Percentiles rank a stretch among this genome's conserved stretches.
These are phyloP conservation scores for Cichladusa arquata DNA, from an alignment of 2,113 vertebrate species.

Conservation along the genomic window DNA sequence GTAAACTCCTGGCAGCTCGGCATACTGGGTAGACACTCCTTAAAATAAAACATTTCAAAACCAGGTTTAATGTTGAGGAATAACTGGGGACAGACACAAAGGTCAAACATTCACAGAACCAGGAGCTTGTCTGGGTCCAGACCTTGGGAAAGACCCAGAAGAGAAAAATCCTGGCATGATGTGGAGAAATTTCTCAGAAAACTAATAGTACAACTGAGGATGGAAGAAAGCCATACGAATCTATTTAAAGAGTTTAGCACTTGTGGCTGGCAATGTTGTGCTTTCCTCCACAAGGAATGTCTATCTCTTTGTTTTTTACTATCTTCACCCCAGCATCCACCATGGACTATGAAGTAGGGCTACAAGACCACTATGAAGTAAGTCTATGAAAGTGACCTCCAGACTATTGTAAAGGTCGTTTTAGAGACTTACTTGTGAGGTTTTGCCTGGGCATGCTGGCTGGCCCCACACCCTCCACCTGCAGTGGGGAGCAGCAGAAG, in stretches of 20 bases:
- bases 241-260: background rate
- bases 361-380: background rate
- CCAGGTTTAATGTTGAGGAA: background rate
- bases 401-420: background rate
- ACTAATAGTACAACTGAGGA: background rate
- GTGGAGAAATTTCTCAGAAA: background rate
- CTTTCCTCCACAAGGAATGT: background rate
- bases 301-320: background rate
- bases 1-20: constrained; percentile 97
- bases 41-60: constrained; percentile 43
- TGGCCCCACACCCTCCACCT: background rate
- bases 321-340: background rate
- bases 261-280: background rate
- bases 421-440: background rate
- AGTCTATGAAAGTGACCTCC: background rate
- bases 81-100: background rate
- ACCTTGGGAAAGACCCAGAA: background rate
- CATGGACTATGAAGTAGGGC: background rate
- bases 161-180: background rate
- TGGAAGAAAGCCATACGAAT: background rate
- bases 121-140: background rate
- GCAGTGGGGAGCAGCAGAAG: background rate
- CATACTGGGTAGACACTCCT: constrained; percentile 98
- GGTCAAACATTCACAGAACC: background rate
- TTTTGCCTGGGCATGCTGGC: background rate